Conservation (phyloP, 2,888 invertebrate species). For the Esperia sulphurella region DNA sequence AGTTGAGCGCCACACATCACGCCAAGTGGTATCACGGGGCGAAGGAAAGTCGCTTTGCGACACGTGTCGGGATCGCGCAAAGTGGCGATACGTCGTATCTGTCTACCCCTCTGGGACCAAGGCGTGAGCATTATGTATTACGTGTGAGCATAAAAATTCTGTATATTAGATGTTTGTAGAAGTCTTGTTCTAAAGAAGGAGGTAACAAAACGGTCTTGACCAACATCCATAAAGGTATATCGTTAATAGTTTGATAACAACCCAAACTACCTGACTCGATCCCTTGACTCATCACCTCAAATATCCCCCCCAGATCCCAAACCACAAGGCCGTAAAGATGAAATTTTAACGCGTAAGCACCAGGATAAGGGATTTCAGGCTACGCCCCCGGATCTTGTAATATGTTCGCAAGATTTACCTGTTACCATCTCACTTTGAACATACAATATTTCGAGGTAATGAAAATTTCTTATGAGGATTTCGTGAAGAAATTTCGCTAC, state of each 20-base stretch:
- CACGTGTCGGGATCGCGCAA: no score
- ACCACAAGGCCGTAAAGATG: not conserved
- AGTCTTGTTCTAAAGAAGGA: no score
- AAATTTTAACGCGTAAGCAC: conserved; percentile 1
- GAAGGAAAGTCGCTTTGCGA: no score
- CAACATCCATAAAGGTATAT: no score
- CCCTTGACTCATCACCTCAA: not conserved
- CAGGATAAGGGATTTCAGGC: not conserved
- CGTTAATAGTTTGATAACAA: not conserved
- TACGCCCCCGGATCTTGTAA: not conserved
- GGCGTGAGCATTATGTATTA: no score
- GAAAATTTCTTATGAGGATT: not conserved
- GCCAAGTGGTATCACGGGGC: no score
- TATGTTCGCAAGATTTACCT: not conserved
- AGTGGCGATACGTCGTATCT: no score
- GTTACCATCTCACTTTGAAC: not conserved
- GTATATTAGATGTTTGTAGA: no score
- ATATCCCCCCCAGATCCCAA: not conserved
- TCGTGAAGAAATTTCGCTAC: not conserved
- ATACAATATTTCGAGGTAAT: not conserved
- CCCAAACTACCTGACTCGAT: not conserved
- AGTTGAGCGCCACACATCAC: no score
- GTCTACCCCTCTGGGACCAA: no score
- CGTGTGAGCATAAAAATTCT: no score
- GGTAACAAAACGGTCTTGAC: no score